These are phyloP conservation scores for Danaus melanippus DNA, from an alignment of 1,140 invertebrate species.

Conservation along the genomic window DNA sequence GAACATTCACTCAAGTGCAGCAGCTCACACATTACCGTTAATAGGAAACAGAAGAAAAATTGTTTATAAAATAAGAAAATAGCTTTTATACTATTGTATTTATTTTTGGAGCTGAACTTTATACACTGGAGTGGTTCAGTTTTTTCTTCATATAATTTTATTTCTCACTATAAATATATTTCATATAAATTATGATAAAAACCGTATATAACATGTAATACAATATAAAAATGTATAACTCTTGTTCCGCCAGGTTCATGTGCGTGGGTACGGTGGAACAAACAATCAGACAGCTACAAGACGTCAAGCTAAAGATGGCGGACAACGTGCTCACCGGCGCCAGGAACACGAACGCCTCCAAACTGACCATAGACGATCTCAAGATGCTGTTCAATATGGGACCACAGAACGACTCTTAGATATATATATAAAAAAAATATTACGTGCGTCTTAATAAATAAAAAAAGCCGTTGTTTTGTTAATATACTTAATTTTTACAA, in stretches of 20 bases:
- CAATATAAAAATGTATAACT: not conserved
- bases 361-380: slow-evolving; percentile 84
- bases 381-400: slow-evolving; percentile 81
- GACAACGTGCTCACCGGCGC: slow-evolving; percentile 82
- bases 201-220: no score
- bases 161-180: no score
- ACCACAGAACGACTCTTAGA: slow-evolving; percentile 9
- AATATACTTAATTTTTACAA: not conserved
- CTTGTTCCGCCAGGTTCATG: slow-evolving; percentile 78
- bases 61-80: no score
- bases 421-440: slow-evolving; percentile 1
- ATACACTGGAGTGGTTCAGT: no score
- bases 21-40: no score
- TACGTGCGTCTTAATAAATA: not conserved
- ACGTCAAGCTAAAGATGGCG: slow-evolving; percentile 85
- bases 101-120: no score
- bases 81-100: no score
- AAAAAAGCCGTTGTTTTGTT: slow-evolving; percentile 2
- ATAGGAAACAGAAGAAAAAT: no score
- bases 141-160: no score
- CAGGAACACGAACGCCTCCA: slow-evolving; percentile 72
- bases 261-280: slow-evolving; percentile 89
- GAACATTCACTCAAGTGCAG: no score
- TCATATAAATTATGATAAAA: no score
- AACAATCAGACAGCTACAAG: slow-evolving; percentile 84